Evolutionary conservation across 1,140 invertebrate species (phyloP), one percentile per base, ranked within the genome.

Genomic region (Panagrolaimus sp.): DNA sequence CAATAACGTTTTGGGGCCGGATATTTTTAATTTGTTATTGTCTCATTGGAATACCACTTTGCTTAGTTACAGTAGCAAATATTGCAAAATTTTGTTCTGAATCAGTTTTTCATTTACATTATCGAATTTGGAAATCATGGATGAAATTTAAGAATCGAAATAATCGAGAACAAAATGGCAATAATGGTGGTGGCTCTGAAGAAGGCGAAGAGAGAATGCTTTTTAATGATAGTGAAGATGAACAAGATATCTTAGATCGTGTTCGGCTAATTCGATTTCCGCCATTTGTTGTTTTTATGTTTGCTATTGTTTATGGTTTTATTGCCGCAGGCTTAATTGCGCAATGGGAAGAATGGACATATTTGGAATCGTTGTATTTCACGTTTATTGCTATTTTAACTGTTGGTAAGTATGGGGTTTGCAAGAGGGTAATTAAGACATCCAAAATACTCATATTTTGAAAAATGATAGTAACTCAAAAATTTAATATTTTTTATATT

Each of bases 21-120:
- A 47, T 83, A 4, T 82, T 82, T 68, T 76, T 74, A 38, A 77
- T 82, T 11, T 68, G 81, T 16, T 82, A 83, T 57, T 83, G 80
- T 74, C 69, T 82, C 25, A 82, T 82, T 23, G 80, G 80, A 46
- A 81, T 83, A 48, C 80, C 80, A 1, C 47, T 83, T n/a, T 81
- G 78, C 27, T 62, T 82, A 11, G 78, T 82, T 11, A 82, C 78
- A 14, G 81, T 82, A 9, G 80, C 80, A 8, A 82, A 82, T 53
- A 74, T 80, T 20, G 78, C 78, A 44, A 80, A 80, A 66, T 80
- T 80, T 57, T 63, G 81, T 13, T 75, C 74, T 1, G 77, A 71
- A 63, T 69, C 66, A 5, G 64, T 78, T 14, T 78, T 78, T 64
- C 48, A 72, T 16, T n/a, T 79, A 7, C 77, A 78, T 53, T 78